These are phyloP conservation scores for Grallaria varia DNA, from an alignment of 2,113 vertebrate species.

Conservation along the genomic window DNA sequence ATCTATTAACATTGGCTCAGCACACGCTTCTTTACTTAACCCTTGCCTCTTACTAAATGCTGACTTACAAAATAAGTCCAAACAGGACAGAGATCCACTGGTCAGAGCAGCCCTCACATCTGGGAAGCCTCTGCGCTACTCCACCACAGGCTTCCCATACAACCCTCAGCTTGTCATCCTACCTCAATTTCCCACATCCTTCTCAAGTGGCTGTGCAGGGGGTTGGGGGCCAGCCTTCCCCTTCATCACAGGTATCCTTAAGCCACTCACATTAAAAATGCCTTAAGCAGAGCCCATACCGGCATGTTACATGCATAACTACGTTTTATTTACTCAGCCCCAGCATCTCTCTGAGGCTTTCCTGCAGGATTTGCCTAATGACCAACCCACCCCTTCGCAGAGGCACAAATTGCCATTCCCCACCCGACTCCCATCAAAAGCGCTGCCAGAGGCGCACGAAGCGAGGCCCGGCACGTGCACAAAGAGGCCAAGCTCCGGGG, in stretches of 20 bases:
- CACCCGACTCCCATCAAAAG: not conserved
- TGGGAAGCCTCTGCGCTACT: not conserved
- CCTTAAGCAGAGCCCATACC: not conserved
- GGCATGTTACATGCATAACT: not conserved
- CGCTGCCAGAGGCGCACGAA: too few relatives aligned
- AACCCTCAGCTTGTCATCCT: not conserved
- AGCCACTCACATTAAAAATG: not conserved
- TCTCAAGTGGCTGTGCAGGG: not conserved
- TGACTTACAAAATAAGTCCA: not conserved
- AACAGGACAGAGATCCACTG: too few relatives aligned
- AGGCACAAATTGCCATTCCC: not conserved
- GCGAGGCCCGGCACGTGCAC: not conserved
- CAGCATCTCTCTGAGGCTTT: not conserved
- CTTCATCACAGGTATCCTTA: too few relatives aligned
- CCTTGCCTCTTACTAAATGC: not conserved
- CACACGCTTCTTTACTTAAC: not conserved
- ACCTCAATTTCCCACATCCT: not conserved
- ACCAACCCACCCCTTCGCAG: not conserved
- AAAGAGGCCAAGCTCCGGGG: not conserved
- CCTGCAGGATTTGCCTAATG: not conserved
- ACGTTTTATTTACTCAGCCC: not conserved
- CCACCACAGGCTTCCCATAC: not conserved
- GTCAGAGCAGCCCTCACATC: not conserved
- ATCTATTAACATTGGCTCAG: not conserved
- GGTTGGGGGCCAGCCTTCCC: rapidly evolving